Evolutionary conservation across 2,888 invertebrate genomes (phyloP), one percentile per base, ranked within the genome.

Genomic region (Pinctada fucata): DNA sequence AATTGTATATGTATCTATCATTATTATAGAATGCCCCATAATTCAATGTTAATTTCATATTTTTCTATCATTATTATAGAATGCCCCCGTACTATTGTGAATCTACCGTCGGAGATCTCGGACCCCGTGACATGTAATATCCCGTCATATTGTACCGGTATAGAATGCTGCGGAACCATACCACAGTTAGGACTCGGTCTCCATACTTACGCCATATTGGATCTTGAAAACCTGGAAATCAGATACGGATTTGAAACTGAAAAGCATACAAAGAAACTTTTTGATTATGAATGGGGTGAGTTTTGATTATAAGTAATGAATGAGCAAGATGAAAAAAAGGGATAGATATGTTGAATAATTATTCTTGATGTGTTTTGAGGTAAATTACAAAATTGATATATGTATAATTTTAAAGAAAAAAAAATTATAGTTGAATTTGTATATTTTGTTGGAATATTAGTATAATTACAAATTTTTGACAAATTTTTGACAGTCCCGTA

Each of bases 61-160:
- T 10, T 45, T 72, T 48, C 45, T 52, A 65, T n/a, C 51, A 48
- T 47, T n/a, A 5, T 16, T 64, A 45, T 68, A 78, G 78, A 74
- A 49, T 78, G 78, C 47, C 78, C 78, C 1, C 76, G 82, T 70
- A 82, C 79, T 6, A 79, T 70, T 50, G 65, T 73, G n/a, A 66
- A 74, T 50, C 65, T 79, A 13, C 63, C 69, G 3, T 51, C 73
- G 65, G 49, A 71, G 76, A 82, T 87, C 16, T 79, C 82, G 3
- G 75, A 76, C 13, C 69, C 74, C 10, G 65, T 86, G 31, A 79
- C 84, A 2, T 86, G 88, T 71, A 75, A 84, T 68, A 79, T 87
- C 47, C 84, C 85, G 1, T 81, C 80, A 67, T 84, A 80, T 76
- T 88, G 88, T 58, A 84, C 86, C 0, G 88, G 86, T 3, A 78